A percentile compares a stretch with the other conserved stretches of the same genome.
These are phyloP conservation scores for Eucidaris tribuloides DNA, from an alignment of 35 echinoderm and acorn worm genomes.

Conservation along the genomic window DNA sequence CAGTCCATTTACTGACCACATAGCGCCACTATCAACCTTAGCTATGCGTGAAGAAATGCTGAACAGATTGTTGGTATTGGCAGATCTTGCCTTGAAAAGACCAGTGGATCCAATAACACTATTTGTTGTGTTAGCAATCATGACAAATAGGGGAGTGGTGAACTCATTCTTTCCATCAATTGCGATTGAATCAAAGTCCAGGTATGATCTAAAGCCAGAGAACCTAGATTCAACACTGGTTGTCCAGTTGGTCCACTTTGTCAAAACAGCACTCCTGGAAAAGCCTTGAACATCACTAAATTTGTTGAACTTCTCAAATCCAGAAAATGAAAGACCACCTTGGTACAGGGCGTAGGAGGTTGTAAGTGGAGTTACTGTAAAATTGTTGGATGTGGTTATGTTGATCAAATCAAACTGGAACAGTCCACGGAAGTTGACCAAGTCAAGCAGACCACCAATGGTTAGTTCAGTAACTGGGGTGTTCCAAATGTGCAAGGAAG, in stretches of 20 bases:
- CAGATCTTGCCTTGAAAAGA: conserved; percentile 34
- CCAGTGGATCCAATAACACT: conserved; percentile 22
- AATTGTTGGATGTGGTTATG: not conserved
- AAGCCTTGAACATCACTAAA: not conserved
- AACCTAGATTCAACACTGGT: not conserved
- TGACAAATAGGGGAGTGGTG: conserved; percentile 3
- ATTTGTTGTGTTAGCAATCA: conserved; percentile 47
- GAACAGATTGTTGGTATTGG: conserved; percentile 9
- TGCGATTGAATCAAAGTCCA: conserved; percentile 19
- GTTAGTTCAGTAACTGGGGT: conserved; percentile 31
- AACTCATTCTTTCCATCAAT: conserved; percentile 20
- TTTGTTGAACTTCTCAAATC: conserved; percentile 8
- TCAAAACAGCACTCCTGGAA: not conserved
- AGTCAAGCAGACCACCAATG: conserved; percentile 2
- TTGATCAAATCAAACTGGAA: conserved; percentile 48
- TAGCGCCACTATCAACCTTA: not conserved
- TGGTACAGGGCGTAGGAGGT: conserved; percentile 4
- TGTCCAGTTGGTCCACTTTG: conserved; percentile 25
- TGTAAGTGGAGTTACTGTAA: not conserved
- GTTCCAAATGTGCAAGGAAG: conserved; percentile 11
- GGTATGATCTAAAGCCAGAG: not conserved
- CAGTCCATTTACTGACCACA: conserved; percentile 3
- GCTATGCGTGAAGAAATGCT: not conserved
- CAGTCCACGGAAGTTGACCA: conserved; percentile 46
- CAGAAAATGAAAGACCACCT: not conserved